Percentiles rank a stretch among this genome's conserved stretches.
These are phyloP conservation scores for Delphinus delphis DNA, from an alignment of 2,113 vertebrate species.

Conservation along the genomic window DNA sequence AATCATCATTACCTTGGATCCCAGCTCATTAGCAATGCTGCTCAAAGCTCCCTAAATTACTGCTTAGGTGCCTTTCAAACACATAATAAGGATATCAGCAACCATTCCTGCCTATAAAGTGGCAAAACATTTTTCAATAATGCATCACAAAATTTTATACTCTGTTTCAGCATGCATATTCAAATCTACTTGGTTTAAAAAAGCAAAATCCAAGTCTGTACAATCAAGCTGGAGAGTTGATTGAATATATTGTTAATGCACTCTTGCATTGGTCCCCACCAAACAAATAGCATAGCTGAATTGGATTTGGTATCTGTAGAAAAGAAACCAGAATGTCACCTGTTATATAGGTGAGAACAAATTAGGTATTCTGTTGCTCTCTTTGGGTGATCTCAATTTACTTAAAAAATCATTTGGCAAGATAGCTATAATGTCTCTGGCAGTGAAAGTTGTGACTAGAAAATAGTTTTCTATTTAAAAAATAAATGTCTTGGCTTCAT, in stretches of 20 bases:
- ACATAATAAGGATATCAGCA: not conserved
- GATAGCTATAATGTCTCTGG: slow-evolving; percentile 50
- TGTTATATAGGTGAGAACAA: slow-evolving; percentile 13
- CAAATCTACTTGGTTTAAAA: slow-evolving; percentile 27
- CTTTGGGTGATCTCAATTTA: slow-evolving; percentile 39
- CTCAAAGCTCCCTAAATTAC: not conserved
- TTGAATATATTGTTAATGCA: not conserved
- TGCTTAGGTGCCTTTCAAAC: not conserved
- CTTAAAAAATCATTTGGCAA: slow-evolving; percentile 59
- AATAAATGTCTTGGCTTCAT: slow-evolving; percentile 67
- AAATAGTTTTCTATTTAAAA: slow-evolving; percentile 77
- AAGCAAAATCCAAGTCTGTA: not conserved
- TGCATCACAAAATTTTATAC: not conserved
- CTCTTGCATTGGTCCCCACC: not conserved
- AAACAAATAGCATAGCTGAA: slow-evolving; percentile 4
- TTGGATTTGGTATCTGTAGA: slow-evolving; percentile 1
- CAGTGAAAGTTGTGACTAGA: slow-evolving; percentile 68
- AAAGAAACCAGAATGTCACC: slow-evolving; percentile 10
- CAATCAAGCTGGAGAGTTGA: not conserved
- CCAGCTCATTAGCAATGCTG: not conserved
- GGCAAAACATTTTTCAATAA: not conserved
- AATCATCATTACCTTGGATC: not conserved
- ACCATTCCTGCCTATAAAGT: not conserved
- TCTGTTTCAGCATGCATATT: slow-evolving; percentile 12
- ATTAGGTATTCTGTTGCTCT: slow-evolving; percentile 49